Evolutionary conservation across 2,113 vertebrate genomes (phyloP).

Genomic region (Puffinus mauretanicus): DNA sequence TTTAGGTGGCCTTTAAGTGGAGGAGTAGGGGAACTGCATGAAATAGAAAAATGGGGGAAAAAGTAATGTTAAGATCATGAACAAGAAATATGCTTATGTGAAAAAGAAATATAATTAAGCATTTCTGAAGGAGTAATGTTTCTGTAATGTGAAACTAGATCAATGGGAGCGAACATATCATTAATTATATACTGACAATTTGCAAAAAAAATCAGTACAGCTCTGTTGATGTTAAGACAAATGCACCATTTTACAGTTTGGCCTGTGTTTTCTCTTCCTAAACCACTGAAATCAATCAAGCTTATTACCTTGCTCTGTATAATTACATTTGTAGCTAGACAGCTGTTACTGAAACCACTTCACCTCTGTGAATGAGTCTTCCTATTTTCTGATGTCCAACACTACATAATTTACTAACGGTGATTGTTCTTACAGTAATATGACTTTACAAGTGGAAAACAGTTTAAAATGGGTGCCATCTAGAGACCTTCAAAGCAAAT

Average conservation of each 20-base stretch:
- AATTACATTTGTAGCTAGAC: not conserved
- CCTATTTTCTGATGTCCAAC: not conserved
- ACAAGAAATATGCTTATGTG: not conserved
- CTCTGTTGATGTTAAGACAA: not conserved
- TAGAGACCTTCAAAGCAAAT: not conserved
- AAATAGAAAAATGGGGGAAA: not conserved
- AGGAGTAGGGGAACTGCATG: not conserved
- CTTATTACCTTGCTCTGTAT: not conserved
- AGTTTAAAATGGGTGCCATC: not conserved
- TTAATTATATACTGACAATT: not conserved
- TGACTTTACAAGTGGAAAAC: not conserved
- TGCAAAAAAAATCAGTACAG: not conserved
- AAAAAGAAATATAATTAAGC: not conserved
- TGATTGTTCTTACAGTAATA: not conserved
- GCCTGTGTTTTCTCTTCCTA: not conserved
- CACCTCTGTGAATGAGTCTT: not conserved
- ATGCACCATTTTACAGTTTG: not conserved
- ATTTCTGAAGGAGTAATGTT: not conserved
- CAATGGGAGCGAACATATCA: fast-evolving
- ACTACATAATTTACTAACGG: not conserved
- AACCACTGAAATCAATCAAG: not conserved
- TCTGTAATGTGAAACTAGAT: not conserved
- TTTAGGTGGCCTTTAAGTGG: not conserved
- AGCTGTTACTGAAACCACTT: not conserved
- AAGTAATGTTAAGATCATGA: not conserved